Evolutionary conservation across 2,113 vertebrate genomes (phyloP), one percentile per base, ranked within the genome.

Genomic region (Tachycineta bicolor): DNA sequence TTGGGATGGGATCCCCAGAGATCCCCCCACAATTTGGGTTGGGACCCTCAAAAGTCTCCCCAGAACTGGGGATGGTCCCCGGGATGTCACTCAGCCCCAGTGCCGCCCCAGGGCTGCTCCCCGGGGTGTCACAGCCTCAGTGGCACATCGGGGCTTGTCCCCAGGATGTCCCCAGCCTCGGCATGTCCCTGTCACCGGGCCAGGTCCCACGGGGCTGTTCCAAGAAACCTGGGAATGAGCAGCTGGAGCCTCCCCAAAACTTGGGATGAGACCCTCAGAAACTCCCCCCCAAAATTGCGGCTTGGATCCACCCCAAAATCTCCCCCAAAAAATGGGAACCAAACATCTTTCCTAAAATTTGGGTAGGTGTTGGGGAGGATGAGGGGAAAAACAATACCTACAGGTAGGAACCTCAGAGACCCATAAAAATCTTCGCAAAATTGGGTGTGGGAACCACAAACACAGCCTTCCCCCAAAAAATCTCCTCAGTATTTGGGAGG

Each of bases 141-240:
- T 37, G 23, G 8, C 55, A 56, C 55, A 1, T 22, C 29, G 19
- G 55, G 55, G 20, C 2, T 56, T n/a, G 52, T 23, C 22, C 56
- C 55, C 33, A 21, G 31, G 19, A 22, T 56, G 55, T 56, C 20
- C 26, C 20, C 55, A 56, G 33, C 55, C 31, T 56, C 20, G 1
- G 7, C 29, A 4, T 49, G 49, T 14, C 65, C 11, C 0, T 14
- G 37, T 12, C 29, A 14, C 46, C 24, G 11, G 1, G 2, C 49
- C 1, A 1, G 5, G 19, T 50, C 18, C 58, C 37, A 7, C 7
- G 8, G 33, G 12, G 46, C 46, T 34, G 47, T 43, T 37, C 37
- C 37, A 4, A 33, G 76, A 46, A 53, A 64, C 4, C 7, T 12
- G 14, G 31, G 25, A 52, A 20, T 1, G 53, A 39, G 29, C 65